Evolutionary conservation across 2,797 vertebrate species (phyloP), one percentile per base, ranked within the genome.

Genomic region (Chromobotia macracanthus): DNA sequence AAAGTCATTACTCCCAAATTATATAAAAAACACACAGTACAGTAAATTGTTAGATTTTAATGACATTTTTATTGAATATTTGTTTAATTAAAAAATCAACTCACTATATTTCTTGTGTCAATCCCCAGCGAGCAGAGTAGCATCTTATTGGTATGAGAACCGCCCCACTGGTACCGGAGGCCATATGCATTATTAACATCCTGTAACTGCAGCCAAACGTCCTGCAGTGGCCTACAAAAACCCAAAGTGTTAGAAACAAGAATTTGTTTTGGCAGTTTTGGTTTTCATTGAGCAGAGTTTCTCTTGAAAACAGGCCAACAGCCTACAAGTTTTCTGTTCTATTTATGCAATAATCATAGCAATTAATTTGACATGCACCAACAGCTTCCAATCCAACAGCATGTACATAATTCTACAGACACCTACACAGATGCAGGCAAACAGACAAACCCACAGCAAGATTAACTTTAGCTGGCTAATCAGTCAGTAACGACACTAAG

Each of bases 81-180:
- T 55, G 25, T 65, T 35, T 10, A 16, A 2, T 35, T 10, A 16
- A 2, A 3, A 67, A 63, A 61, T 21, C 12, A 8, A 96, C 97
- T 96, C 87, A 99, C 97, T 68, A 99, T 99, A 91, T 99, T 99
- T 31, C 97, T 92, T 41, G 95, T 99, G 92, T 99, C 97, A 77
- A 99, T 99, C 89, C 97, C 97, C 80, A 99, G 91, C 77, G 96
- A 97, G 90, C 95, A 95, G 81, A 99, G 92, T 48, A 99, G 95
- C 23, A 93, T 94, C 88, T 98, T 99, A 95, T 99, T 99, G 92
- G 97, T 96, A 88, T 97, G 94, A 38, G 97, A 99, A 77, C 97
- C 96, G 0, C 97, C 97, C 97, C 97, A 99, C 91, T 99, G 97
- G 85, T 99, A 94, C 79, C 93, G 89, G 84, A 99, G 93, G 19